These are phyloP conservation scores for Ramphastos sulfuratus DNA, from an alignment of 2,113 vertebrate genomes.

Conservation along the genomic window DNA sequence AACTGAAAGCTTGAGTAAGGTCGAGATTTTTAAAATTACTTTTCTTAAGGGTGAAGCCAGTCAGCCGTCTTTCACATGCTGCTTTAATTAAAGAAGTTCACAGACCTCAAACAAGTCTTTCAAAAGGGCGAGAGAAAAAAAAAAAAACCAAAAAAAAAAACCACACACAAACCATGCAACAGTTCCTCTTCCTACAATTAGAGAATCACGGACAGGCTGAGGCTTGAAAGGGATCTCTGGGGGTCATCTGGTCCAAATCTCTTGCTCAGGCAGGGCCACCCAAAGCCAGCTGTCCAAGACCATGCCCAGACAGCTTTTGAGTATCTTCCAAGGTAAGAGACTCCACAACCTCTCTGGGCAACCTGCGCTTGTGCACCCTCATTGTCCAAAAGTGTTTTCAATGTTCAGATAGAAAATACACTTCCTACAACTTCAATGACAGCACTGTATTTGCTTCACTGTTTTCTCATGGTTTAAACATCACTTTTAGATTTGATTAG, in stretches of 20 bases:
- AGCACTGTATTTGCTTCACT: neutral
- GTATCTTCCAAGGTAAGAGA: neutral
- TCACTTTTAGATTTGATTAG: neutral
- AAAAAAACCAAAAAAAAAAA: neutral
- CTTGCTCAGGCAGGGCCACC: neutral
- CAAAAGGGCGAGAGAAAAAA: neutral
- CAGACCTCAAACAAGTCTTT: neutral
- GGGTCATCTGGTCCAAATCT: neutral
- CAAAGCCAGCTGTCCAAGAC: neutral
- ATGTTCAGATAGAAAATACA: neutral
- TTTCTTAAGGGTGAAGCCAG: neutral
- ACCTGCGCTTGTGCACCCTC: neutral
- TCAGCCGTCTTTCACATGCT: neutral
- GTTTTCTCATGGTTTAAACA: neutral
- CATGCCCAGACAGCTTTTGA: neutral
- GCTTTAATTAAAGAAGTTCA: neutral
- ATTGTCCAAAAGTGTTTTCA: neutral
- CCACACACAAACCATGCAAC: too few relatives aligned
- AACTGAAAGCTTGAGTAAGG: neutral
- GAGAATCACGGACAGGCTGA: neutral
- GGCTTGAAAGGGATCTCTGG: neutral
- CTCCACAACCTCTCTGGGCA: neutral
- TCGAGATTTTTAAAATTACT: neutral
- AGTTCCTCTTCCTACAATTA: neutral
- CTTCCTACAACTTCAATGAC: neutral